phyloP scores from a whole-genome alignment of 2,113 vertebrate genomes.

The Monarcha castaneiventris region DNA sequence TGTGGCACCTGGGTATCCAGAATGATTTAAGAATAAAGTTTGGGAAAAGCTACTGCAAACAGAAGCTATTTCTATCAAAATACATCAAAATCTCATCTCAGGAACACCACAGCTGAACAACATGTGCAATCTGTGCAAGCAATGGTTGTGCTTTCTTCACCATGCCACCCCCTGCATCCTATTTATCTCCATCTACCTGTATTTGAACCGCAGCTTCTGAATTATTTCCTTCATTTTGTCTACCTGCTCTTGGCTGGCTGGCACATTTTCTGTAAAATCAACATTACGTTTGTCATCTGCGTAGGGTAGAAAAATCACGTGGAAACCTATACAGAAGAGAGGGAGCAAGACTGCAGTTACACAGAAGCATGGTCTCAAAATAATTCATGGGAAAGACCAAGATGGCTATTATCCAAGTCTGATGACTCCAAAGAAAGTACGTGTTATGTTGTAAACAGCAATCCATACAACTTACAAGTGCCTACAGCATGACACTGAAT shows the following conservation, averaged over 20 bases:
- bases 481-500: not conserved
- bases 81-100: not conserved
- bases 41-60: not conserved
- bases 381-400: not conserved
- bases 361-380: not conserved
- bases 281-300: constrained; percentile 89
- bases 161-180: not conserved
- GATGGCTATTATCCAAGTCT: not conserved
- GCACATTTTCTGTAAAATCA: constrained; percentile 74
- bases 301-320: constrained; percentile 85
- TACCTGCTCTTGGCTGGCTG: constrained; percentile 81
- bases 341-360: not conserved
- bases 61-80: not conserved
- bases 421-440: not conserved
- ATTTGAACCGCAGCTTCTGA: constrained; percentile 89
- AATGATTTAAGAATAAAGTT: not conserved
- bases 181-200: constrained; percentile 75
- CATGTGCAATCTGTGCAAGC: not conserved
- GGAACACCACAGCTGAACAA: not conserved
- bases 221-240: constrained; percentile 94
- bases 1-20: not conserved
- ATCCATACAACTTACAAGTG: not conserved
- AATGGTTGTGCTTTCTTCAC: not conserved
- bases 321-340: constrained; percentile 80
- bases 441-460: not conserved